Evolutionary conservation across 2,888 invertebrate species (phyloP).

Genomic region (Tubulanus polymorphus): DNA sequence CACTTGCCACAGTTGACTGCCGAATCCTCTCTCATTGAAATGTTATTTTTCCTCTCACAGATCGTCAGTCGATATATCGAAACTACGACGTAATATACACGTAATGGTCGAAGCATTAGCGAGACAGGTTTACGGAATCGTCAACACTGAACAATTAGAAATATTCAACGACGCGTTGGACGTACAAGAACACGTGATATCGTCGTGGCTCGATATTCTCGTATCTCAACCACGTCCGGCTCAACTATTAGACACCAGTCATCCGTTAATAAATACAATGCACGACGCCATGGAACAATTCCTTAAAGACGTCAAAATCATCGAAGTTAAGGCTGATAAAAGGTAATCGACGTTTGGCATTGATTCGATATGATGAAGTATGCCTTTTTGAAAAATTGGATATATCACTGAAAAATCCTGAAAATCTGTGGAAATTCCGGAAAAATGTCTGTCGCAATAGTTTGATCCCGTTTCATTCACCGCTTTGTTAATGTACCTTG

Average conservation of each 20-base stretch:
- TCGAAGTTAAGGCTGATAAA: conserved; percentile 46
- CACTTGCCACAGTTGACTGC: no score
- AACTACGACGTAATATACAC: conserved; percentile 66
- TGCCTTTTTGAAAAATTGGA: no score
- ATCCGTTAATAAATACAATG: conserved; percentile 43
- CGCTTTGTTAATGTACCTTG: no score
- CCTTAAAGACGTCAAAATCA: conserved; percentile 70
- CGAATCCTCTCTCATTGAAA: no score
- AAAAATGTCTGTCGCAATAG: no score
- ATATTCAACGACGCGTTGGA: conserved; percentile 73
- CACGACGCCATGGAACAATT: conserved; percentile 58
- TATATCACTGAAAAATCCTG: no score
- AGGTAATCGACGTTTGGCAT: no score
- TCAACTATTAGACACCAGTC: conserved; percentile 62
- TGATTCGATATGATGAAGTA: no score
- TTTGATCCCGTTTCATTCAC: no score
- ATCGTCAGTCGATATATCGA: conserved; percentile 59
- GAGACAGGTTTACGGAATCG: conserved; percentile 57
- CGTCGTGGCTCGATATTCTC: conserved; percentile 72
- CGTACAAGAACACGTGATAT: conserved; percentile 69
- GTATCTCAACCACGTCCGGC: conserved; percentile 71
- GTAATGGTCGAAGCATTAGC: conserved; percentile 80
- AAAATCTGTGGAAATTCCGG: no score
- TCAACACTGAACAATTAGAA: conserved; percentile 46
- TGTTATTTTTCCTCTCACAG: conserved; percentile 37